Base-by-base conservation (phyloP, 2,797 vertebrate species). In the Carcharodon carcharias region DNA sequence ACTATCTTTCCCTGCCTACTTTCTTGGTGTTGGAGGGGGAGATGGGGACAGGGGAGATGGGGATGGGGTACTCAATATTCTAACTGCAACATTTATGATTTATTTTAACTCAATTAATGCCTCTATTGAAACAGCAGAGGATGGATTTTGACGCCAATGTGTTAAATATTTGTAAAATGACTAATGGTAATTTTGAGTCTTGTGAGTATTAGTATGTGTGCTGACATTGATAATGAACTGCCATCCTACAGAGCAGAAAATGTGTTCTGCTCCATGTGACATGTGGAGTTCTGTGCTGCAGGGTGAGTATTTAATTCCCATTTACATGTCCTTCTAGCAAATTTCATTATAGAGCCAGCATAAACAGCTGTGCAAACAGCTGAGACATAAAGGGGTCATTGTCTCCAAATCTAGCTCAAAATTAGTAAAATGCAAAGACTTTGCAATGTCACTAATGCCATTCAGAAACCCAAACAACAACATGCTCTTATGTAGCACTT, bases 221-320 rank as follows among this genome's bases (percentile, higher is more conserved):
- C 93, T 69, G 65, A 95, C 63, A 71, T 1, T 71, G 93, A 69
- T 69, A 73, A 95, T 95, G 69, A 58, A 77, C 69, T 95, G 94
- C 69, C 54, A 18, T 77, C 45, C 54, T 4, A 26, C 26, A 54
- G 69, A 73, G 94, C 94, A 56, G 16, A 56, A 54, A 58, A 77
- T 95, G 65, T 18, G 69, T 95, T 95, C 94, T 95, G 94, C 94
- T 77, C 67, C 26, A 58, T 77, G 94, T 95, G 94, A 77, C 14
- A 77, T 58, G 50, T 11, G 45, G 69, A 73, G n/a, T 73, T 73
- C 26, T 35, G 31, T n/a, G 67, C 91, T 93, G 91, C 63, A 67
- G 91, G 91, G 21, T 67, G 91, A 93, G 67, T 93, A 93, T 93
- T 93, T 93, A 93, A 93, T 93, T 67, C 45, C n/a, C 91, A 93